A percentile compares a stretch with the other conserved stretches of the same genome.
These are phyloP conservation scores for Agrochola lota DNA, from an alignment of 2,888 invertebrate species.

Conservation along the genomic window DNA sequence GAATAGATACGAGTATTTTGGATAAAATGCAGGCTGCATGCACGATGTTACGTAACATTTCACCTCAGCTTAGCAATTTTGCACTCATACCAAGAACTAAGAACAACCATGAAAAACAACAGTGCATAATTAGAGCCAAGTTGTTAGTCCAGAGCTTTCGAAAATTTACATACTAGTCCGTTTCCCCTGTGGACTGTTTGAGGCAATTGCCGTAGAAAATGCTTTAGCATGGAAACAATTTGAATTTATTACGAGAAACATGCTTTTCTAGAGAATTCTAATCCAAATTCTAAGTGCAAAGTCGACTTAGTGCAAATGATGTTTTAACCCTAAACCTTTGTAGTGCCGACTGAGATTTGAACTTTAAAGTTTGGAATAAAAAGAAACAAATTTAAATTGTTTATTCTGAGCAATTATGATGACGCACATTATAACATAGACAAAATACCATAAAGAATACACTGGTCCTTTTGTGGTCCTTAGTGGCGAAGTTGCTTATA, in stretches of 20 bases:
- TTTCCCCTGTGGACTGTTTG: constrained; percentile 41
- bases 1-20: neutral
- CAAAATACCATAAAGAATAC: too few species aligned
- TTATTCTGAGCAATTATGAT: too few species aligned
- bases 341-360: constrained; percentile 27
- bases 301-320: constrained; percentile 32
- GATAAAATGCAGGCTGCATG: neutral
- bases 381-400: too few species aligned
- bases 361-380: neutral
- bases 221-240: constrained; percentile 61
- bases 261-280: constrained; percentile 55
- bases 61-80: constrained; percentile 1
- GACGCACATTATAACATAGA: too few species aligned
- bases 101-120: constrained; percentile 34
- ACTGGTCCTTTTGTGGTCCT: neutral
- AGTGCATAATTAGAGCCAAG: constrained; percentile 52
- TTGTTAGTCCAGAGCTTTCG: constrained; percentile 48
- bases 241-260: constrained; percentile 58
- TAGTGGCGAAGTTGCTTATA: too few species aligned
- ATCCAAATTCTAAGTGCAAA: constrained; percentile 47
- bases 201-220: constrained; percentile 45
- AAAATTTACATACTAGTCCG: constrained; percentile 51
- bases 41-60: too few species aligned
- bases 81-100: constrained; percentile 9
- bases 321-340: constrained; percentile 19